These are phyloP conservation scores for Himalopsyche anomala DNA, from an alignment of 2,888 invertebrate genomes.

Conservation along the genomic window DNA sequence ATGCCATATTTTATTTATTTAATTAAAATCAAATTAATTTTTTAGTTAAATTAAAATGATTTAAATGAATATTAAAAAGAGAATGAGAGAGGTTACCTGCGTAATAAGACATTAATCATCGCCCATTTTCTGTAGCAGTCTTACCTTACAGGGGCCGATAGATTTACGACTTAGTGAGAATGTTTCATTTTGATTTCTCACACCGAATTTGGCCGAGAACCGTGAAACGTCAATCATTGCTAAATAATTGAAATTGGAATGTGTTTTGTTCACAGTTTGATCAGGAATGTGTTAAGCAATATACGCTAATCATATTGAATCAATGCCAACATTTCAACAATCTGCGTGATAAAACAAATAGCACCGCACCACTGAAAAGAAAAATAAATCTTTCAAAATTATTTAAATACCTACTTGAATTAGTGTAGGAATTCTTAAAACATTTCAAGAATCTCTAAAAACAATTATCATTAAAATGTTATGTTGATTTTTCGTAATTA, in stretches of 20 bases:
- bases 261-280: conserved; percentile 42
- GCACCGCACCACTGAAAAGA: conserved; percentile 28
- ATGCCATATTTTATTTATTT: too few species aligned
- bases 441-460: not conserved
- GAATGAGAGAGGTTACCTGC: conserved; percentile 4
- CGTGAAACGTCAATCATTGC: conserved; percentile 56
- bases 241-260: conserved; percentile 48
- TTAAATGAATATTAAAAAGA: not conserved
- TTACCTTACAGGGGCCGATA: conserved; percentile 50
- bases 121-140: conserved; percentile 28
- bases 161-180: conserved; percentile 56
- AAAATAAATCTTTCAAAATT: not conserved
- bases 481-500: not conserved
- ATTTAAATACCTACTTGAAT: conserved; percentile 25
- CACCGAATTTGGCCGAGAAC: conserved; percentile 55
- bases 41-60: not conserved
- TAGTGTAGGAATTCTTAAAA: conserved; percentile 1
- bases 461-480: conserved; percentile 38
- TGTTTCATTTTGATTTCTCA: conserved; percentile 45
- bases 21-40: not conserved
- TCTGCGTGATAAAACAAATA: conserved; percentile 34
- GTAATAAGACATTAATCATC: conserved; percentile 18
- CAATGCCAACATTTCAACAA: conserved; percentile 42
- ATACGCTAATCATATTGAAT: conserved; percentile 40
- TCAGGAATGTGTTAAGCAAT: conserved; percentile 40